phyloP scores from a whole-genome alignment of 2,888 invertebrate genomes.

The Phytoseiulus persimilis region DNA sequence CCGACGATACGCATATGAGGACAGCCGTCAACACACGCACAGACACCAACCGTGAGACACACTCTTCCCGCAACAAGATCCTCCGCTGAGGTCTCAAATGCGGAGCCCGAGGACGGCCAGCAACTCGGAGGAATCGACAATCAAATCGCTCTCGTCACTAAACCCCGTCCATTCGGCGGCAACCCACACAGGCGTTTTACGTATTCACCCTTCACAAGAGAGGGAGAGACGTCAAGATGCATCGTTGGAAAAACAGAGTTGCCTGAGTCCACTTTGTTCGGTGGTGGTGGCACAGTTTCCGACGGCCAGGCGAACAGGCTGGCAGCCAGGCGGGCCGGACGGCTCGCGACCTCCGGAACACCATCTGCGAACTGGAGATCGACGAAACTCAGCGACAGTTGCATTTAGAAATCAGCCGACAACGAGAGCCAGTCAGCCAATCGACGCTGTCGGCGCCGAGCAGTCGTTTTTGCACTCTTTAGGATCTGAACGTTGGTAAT shows the following conservation, averaged over 20 bases:
- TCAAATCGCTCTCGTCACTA: neutral
- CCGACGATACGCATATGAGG: neutral
- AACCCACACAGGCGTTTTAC: neutral
- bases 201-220: neutral
- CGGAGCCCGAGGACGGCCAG: neutral
- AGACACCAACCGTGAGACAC: neutral
- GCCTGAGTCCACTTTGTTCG: neutral
- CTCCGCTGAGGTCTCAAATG: neutral
- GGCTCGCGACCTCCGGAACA: neutral
- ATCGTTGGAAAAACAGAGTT: neutral
- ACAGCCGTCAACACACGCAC: neutral
- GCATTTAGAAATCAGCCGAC: neutral
- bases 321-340: neutral
- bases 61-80: neutral
- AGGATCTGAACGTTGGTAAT: neutral
- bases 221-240: neutral
- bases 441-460: neutral
- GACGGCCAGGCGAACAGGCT: neutral
- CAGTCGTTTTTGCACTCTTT: neutral
- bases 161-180: neutral
- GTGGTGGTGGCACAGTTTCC: neutral
- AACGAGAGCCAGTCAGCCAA: neutral
- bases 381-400: neutral
- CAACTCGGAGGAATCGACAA: neutral
- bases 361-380: slow-evolving; percentile 5